Evolutionary conservation across 2,888 invertebrate genomes (phyloP), one percentile per base, ranked within the genome.

Genomic region (Oligia latruncula): DNA sequence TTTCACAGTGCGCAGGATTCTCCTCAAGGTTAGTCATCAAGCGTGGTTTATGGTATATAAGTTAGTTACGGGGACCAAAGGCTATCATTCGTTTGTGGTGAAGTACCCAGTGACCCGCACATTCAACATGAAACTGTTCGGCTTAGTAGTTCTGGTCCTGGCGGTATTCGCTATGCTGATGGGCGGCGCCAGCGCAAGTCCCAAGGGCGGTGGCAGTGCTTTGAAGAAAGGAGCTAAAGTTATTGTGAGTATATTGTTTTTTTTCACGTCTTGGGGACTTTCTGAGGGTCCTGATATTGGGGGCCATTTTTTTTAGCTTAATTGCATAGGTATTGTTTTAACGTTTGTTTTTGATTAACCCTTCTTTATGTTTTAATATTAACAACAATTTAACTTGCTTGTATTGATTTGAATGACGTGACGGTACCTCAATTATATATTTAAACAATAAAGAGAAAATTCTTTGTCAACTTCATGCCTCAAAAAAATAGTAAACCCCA

Each of bases 51-150:
- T 0, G 1, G 77, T 86, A 86, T 86, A 86, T 82, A 86, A 86
- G 79, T 35, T 68, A 55, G 46, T 8, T 40, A 20, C 68, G 15
- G 52, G 46, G 55, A 35, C 13, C 23, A 15, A 49, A 74, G 65
- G 35, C 11, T 46, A 78, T 77, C 78, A 86, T 87, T 86, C 80
- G 11, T 55, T 77, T 40, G 79, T 60, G 35, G 62, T 62, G 75
- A 78, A 81, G 79, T 75, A 65, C 17, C 40, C 80, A 80, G 80
- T 62, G 40, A 72, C 49, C 55, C 35, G 15, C 73, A 75, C 49
- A 87, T 72, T 80, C 78, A 87, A 78, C 15, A 92, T 92, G 90
- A 91, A 91, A 78, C 84, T 92, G 75, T 83, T 87, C 66, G 75
- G 78, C 71, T 76, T 92, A 0, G 82, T 90, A 15, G 74, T 88